These are phyloP conservation scores for Aspidoscelis tigris DNA, from an alignment of 2,113 vertebrate genomes.

Conservation along the genomic window DNA sequence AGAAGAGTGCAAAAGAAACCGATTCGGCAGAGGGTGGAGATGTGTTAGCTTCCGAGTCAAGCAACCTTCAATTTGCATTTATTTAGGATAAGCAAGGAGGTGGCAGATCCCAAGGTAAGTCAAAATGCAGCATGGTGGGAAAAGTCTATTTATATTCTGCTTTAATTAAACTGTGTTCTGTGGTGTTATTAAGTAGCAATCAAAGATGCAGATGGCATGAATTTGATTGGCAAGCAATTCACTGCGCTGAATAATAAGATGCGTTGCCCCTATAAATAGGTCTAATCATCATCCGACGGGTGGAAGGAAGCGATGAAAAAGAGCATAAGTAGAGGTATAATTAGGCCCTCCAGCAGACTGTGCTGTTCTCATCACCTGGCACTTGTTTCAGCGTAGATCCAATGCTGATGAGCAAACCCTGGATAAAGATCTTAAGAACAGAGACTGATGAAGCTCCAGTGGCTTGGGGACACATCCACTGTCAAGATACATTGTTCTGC, in stretches of 20 bases:
- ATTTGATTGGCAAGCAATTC: constrained; percentile 78
- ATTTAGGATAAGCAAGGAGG: constrained; percentile 36
- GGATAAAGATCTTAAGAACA: constrained; percentile 41
- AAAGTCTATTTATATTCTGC: constrained; percentile 78
- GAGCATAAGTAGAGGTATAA: constrained; percentile 65
- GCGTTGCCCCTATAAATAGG: constrained; percentile 78
- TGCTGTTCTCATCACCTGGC: constrained; percentile 41
- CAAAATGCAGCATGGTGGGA: constrained; percentile 58
- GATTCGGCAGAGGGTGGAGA: constrained; percentile 19
- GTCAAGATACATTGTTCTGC: background rate
- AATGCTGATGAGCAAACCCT: background rate
- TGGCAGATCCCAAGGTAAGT: constrained; percentile 52
- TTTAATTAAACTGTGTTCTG: constrained; percentile 80
- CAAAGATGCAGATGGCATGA: constrained; percentile 76
- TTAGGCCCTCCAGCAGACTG: constrained; percentile 62
- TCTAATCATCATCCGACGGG: constrained; percentile 71
- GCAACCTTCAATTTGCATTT: background rate
- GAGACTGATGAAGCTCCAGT: constrained; percentile 34
- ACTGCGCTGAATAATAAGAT: constrained; percentile 75
- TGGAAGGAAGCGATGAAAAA: constrained; percentile 52
- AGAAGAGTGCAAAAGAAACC: background rate
- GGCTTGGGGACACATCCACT: constrained; percentile 18
- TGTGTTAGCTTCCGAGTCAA: constrained; percentile 19
- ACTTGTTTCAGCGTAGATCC: constrained; percentile 36
- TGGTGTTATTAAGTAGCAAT: constrained; percentile 78